These are phyloP conservation scores for Glaucopsyche alexis DNA, from an alignment of 2,888 invertebrate species.

Conservation along the genomic window DNA sequence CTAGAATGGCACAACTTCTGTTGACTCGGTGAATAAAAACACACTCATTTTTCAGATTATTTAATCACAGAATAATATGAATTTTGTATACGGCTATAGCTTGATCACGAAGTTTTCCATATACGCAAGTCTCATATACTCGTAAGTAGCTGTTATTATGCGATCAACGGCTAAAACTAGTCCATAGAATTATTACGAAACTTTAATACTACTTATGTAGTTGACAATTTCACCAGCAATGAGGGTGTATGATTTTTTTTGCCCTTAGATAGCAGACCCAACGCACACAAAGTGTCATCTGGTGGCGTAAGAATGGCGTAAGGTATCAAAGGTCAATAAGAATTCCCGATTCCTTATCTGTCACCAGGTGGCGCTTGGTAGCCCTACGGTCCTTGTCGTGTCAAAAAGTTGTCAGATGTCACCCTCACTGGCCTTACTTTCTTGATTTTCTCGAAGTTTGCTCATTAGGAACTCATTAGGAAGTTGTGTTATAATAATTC, in stretches of 20 bases:
- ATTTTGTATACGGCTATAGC: conserved; percentile 12
- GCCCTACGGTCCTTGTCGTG: too few relatives aligned
- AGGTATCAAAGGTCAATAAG: too few relatives aligned
- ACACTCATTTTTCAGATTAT: conserved; percentile 10
- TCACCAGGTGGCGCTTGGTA: too few relatives aligned
- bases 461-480: not conserved
- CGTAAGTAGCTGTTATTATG: not conserved
- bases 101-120: conserved; percentile 10
- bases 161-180: conserved; percentile 11
- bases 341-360: too few relatives aligned
- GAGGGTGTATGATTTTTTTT: too few relatives aligned
- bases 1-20: not conserved
- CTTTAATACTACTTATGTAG: not conserved
- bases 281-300: too few relatives aligned
- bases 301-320: too few relatives aligned
- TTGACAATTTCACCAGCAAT: too few relatives aligned
- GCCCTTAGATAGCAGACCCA: too few relatives aligned
- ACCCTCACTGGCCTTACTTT: not conserved
- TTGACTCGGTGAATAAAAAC: not conserved
- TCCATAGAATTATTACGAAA: conserved; percentile 11
- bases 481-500: conserved; percentile 3
- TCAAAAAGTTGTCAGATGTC: too few relatives aligned
- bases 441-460: not conserved
- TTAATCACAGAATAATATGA: conserved; percentile 27
- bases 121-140: not conserved